These are phyloP conservation scores for Rhagium mordax DNA, from an alignment of 2,888 invertebrate genomes.

Conservation along the genomic window DNA sequence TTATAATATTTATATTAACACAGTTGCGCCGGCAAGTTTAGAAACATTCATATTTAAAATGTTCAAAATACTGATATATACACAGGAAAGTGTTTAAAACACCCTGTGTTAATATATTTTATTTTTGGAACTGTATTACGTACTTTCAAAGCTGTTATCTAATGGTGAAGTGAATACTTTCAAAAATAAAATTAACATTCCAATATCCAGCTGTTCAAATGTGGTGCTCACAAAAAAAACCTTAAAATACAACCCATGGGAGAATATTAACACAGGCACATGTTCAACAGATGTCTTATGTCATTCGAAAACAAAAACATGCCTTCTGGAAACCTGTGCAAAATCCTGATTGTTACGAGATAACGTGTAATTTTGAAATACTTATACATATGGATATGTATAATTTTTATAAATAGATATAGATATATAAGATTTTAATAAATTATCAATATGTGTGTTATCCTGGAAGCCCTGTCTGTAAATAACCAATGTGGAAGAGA, in stretches of 20 bases:
- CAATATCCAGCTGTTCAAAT: not conserved
- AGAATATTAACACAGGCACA: not conserved
- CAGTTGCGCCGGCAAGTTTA: not conserved
- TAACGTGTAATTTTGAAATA: not conserved
- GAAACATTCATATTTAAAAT: too few species aligned
- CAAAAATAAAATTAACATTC: not conserved
- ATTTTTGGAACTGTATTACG: not conserved
- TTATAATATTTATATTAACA: slow-evolving; percentile 7
- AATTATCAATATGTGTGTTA: too few species aligned
- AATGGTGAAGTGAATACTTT: too few species aligned
- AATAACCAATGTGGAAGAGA: too few species aligned
- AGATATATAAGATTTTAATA: too few species aligned
- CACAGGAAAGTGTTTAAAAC: too few species aligned
- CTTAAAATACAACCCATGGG: not conserved
- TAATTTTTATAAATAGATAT: not conserved
- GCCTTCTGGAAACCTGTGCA: not conserved
- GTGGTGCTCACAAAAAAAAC: not conserved
- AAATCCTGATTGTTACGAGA: not conserved
- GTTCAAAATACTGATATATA: too few species aligned
- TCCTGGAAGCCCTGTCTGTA: too few species aligned
- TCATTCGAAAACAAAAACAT: not conserved
- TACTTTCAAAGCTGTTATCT: not conserved
- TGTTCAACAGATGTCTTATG: not conserved
- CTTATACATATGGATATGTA: not conserved
- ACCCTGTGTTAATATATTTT: too few species aligned